Conservation (phyloP, 2,888 invertebrate genomes). For the Oxycera nigricornis region DNA sequence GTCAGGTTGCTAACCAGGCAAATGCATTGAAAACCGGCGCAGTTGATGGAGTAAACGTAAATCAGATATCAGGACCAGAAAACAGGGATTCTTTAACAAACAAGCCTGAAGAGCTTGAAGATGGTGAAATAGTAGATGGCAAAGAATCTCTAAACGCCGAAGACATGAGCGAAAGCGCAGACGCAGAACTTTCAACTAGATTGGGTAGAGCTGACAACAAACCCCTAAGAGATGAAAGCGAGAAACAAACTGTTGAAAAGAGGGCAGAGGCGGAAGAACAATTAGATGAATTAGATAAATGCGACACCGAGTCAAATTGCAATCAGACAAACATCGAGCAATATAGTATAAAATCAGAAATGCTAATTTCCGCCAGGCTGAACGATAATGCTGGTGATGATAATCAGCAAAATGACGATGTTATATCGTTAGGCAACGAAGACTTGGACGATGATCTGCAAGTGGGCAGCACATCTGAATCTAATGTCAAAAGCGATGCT, state of each 20-base stretch:
- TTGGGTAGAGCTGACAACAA: no score
- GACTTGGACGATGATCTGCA: conserved; percentile 61
- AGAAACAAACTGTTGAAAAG: no score
- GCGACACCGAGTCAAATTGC: no score
- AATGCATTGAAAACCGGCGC: no score
- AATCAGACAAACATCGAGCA: no score
- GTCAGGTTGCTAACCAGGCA: no score
- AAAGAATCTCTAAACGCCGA: conserved; percentile 55
- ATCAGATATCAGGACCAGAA: background rate
- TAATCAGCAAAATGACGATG: conserved; percentile 55
- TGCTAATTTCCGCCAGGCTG: background rate
- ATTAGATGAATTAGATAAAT: no score
- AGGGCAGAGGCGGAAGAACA: no score
- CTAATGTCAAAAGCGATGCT: conserved; percentile 37
- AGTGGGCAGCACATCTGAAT: conserved; percentile 50
- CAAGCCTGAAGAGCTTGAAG: conserved; percentile 56
- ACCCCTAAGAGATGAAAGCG: no score
- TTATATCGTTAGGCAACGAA: conserved; percentile 60
- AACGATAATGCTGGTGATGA: background rate
- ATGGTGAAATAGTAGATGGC: conserved; percentile 53
- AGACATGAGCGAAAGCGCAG: background rate
- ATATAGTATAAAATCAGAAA: background rate
- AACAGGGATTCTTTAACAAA: background rate
- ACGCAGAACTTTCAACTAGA: no score
- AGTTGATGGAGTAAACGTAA: no score